Conservation (phyloP, 2,888 invertebrate species). For the Drosophila fungiperda region DNA sequence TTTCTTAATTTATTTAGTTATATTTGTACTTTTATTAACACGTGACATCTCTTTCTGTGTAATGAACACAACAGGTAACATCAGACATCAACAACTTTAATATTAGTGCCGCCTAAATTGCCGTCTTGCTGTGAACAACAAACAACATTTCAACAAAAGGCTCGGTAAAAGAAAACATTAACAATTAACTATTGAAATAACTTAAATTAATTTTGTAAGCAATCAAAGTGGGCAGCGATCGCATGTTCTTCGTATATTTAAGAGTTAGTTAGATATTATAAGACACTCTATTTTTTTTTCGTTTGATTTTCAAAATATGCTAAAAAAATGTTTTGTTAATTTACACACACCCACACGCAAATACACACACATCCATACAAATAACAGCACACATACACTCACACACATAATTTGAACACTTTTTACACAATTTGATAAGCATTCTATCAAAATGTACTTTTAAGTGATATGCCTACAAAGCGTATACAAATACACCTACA, state of each 20-base stretch:
- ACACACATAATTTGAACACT: slow-evolving; percentile 9
- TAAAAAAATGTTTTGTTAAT: slow-evolving; percentile 47
- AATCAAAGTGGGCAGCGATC: slow-evolving; percentile 35
- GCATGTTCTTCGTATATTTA: slow-evolving; percentile 71
- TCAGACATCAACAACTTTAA: neutral
- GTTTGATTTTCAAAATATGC: slow-evolving; percentile 29
- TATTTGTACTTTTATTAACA: neutral
- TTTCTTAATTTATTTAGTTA: too few relatives aligned
- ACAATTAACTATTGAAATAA: slow-evolving; percentile 12
- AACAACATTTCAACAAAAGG: slow-evolving; percentile 19
- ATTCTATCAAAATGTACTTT: slow-evolving; percentile 33
- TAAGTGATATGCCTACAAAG: slow-evolving; percentile 40
- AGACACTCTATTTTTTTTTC: slow-evolving; percentile 13
- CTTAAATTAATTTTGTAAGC: slow-evolving; percentile 27
- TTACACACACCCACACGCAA: slow-evolving; percentile 17
- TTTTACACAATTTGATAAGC: slow-evolving; percentile 31
- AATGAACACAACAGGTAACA: slow-evolving; percentile 18
- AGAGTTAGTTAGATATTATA: slow-evolving; percentile 30
- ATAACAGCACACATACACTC: slow-evolving; percentile 7
- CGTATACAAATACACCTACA: slow-evolving; percentile 41
- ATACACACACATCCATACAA: slow-evolving; percentile 19
- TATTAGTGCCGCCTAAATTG: neutral
- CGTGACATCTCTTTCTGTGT: neutral
- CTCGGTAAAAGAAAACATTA: slow-evolving; percentile 23
- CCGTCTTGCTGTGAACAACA: slow-evolving; percentile 8